A percentile compares a stretch with the other conserved stretches of the same genome.
These are phyloP conservation scores for Craniophora ligustri DNA, from an alignment of 2,888 invertebrate genomes.

Conservation along the genomic window DNA sequence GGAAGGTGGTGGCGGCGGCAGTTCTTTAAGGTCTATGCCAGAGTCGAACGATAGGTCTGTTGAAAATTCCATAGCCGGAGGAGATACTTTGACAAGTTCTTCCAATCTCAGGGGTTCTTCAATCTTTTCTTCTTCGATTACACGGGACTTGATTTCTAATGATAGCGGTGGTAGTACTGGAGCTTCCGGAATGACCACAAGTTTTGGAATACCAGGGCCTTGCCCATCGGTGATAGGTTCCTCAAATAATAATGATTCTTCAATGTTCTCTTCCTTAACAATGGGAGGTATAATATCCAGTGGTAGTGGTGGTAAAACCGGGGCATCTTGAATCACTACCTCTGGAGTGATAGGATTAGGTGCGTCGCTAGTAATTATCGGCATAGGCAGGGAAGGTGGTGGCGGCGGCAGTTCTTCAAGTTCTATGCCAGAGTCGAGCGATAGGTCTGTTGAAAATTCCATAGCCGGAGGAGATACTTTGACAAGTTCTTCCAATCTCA, in stretches of 20 bases:
- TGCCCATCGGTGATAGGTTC: not conserved
- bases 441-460: too few species aligned
- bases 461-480: too few species aligned
- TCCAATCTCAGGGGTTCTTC: constrained; percentile 14
- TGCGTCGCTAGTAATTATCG: not conserved
- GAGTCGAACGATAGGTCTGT: not conserved
- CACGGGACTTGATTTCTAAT: not conserved
- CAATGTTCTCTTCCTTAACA: not conserved
- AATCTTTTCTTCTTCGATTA: constrained; percentile 1
- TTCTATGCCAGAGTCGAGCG: too few species aligned
- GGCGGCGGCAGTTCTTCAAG: too few species aligned
- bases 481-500: too few species aligned
- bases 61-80: not conserved
- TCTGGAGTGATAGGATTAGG: not conserved
- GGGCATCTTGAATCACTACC: constrained; percentile 8
- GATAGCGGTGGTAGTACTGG: constrained; percentile 5
- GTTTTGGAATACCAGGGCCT: not conserved
- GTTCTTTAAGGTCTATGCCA: not conserved
- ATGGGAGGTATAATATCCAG: not conserved
- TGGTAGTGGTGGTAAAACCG: constrained; percentile 5
- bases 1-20: not conserved
- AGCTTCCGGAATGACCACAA: constrained; percentile 6
- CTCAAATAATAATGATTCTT: too few species aligned
- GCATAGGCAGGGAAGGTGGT: too few species aligned
- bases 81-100: not conserved